Conservation (phyloP, 2,888 invertebrate species). For the Noctua janthe region DNA sequence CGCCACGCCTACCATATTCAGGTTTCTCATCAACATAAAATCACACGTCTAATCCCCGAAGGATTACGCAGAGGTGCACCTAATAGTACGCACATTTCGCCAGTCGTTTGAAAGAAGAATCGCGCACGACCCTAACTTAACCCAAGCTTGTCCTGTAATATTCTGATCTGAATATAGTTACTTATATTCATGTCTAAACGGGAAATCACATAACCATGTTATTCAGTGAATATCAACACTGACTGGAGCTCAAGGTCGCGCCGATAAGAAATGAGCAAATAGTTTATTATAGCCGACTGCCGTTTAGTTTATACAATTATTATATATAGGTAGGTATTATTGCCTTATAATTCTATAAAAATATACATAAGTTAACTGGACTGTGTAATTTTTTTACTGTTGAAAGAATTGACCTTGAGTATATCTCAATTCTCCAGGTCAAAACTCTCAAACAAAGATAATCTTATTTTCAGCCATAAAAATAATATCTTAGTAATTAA, state of each 20-base stretch:
- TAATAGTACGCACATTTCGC: neutral
- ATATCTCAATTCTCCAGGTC: neutral
- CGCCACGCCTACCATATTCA: neutral
- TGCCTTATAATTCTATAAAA: neutral
- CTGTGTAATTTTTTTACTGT: neutral
- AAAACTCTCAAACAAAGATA: slow-evolving; percentile 4
- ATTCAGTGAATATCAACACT: slow-evolving; percentile 46
- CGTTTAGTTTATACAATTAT: slow-evolving; percentile 39
- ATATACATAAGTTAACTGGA: neutral
- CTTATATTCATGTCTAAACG: slow-evolving; percentile 3
- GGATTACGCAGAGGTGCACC: neutral
- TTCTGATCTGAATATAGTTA: neutral
- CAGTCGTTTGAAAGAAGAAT: neutral
- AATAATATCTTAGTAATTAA: neutral
- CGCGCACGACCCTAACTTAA: neutral
- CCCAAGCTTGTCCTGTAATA: neutral
- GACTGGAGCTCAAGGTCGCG: slow-evolving; percentile 71
- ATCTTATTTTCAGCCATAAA: neutral
- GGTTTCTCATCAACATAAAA: neutral
- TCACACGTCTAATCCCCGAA: neutral
- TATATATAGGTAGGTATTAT: neutral
- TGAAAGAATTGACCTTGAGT: neutral
- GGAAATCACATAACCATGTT: slow-evolving; percentile 51
- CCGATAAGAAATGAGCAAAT: slow-evolving; percentile 74
- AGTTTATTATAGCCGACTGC: slow-evolving; percentile 51